Evolutionary conservation across 1,140 invertebrate species (phyloP).

Genomic region (Battus philenor): DNA sequence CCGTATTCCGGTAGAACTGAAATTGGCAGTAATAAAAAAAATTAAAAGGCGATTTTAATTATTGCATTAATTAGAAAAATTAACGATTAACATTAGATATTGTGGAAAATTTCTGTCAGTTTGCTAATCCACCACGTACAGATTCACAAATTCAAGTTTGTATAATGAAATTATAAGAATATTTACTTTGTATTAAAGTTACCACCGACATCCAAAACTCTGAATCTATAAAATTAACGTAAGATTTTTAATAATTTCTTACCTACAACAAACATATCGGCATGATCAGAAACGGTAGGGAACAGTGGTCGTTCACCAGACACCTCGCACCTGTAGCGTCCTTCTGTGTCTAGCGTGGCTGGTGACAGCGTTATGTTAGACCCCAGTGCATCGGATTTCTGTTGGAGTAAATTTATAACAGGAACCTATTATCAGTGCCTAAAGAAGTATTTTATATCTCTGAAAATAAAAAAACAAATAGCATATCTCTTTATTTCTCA

Average conservation of each 20-base stretch:
- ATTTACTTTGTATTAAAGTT: too few relatives aligned
- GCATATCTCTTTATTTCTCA: conserved; percentile 50
- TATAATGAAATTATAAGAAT: too few relatives aligned
- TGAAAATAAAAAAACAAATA: too few relatives aligned
- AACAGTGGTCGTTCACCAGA: conserved; percentile 92
- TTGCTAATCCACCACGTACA: background rate
- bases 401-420: conserved; percentile 20
- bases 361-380: conserved; percentile 83
- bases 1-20: conserved; percentile 88
- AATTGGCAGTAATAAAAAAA: too few relatives aligned
- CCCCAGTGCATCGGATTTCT: conserved; percentile 85
- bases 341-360: conserved; percentile 85
- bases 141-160: background rate
- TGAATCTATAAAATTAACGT: background rate
- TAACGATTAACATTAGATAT: too few relatives aligned
- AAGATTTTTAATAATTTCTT: conserved; percentile 23
- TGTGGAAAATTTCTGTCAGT: too few relatives aligned
- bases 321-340: conserved; percentile 90
- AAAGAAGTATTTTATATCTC: too few relatives aligned
- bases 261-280: conserved; percentile 89
- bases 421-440: too few relatives aligned
- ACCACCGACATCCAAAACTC: too few relatives aligned
- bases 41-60: too few relatives aligned
- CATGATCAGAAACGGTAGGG: conserved; percentile 89
- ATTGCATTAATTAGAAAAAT: too few relatives aligned